Percentiles rank a stretch among this genome's conserved stretches.
Evolutionary conservation across 2,888 invertebrate genomes (phyloP).

Genomic region (Eupithecia subumbrata): DNA sequence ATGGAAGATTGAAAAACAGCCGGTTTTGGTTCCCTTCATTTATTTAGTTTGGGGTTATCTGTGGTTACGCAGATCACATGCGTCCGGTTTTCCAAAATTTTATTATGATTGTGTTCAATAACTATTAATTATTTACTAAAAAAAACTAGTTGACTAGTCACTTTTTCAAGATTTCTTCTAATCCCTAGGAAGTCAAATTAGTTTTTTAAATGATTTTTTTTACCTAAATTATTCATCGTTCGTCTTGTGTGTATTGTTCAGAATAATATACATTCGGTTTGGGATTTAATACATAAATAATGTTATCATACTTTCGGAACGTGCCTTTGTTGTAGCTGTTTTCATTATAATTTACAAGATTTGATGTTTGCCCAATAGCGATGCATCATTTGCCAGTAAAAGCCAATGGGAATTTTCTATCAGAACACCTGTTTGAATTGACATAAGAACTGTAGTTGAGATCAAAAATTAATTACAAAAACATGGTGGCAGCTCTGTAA

Average conservation of each 20-base stretch:
- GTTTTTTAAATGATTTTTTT: neutral
- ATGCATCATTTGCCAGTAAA: neutral
- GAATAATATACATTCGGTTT: neutral
- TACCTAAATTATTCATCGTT: too few species aligned
- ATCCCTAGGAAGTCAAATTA: neutral
- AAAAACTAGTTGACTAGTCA: too few species aligned
- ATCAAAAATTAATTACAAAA: slow-evolving; percentile 56
- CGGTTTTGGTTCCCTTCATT: neutral
- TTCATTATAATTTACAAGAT: neutral
- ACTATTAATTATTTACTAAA: too few species aligned
- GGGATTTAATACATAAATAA: neutral
- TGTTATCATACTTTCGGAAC: neutral
- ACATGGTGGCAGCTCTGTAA: slow-evolving; percentile 82
- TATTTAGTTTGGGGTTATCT: neutral
- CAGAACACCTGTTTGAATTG: slow-evolving; percentile 14
- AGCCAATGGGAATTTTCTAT: neutral
- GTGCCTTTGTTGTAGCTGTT: neutral
- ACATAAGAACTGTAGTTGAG: slow-evolving; percentile 19
- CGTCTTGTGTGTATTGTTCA: neutral
- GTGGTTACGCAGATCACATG: neutral
- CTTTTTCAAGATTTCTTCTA: neutral
- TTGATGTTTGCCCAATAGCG: slow-evolving; percentile 10
- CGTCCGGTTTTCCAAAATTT: neutral
- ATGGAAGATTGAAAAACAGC: slow-evolving; percentile 2
- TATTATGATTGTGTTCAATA: neutral